Conservation (phyloP, 2,888 invertebrate species). For the Anoplius nigerrimus region DNA sequence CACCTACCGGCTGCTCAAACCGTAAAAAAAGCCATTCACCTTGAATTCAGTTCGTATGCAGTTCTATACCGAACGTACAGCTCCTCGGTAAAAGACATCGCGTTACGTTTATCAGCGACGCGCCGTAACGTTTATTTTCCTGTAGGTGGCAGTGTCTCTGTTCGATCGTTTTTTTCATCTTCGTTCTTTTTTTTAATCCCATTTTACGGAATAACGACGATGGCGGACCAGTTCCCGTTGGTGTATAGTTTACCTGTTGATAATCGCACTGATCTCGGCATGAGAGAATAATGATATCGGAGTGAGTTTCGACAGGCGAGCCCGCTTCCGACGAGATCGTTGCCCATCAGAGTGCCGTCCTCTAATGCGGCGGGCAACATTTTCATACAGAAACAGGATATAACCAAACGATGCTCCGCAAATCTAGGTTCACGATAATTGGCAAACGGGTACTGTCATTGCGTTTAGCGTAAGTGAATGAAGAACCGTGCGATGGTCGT, state of each 20-base stretch:
- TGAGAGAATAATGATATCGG: constrained; percentile 29
- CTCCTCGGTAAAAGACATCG: no score
- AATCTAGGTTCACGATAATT: constrained; percentile 40
- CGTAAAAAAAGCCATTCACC: no score
- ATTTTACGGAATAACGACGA: constrained; percentile 47
- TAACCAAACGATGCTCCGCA: constrained; percentile 46
- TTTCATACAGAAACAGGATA: constrained; percentile 57
- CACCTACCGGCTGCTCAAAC: no score
- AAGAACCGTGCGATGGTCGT: constrained; percentile 34
- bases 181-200: constrained; percentile 30
- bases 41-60: background rate
- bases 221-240: constrained; percentile 56
- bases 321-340: constrained; percentile 19
- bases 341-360: constrained; percentile 22
- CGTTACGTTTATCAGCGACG: no score
- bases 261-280: constrained; percentile 40
- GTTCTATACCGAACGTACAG: background rate
- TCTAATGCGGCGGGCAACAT: constrained; percentile 37
- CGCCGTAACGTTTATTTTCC: background rate
- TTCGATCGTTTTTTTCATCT: no score
- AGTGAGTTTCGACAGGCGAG: constrained; percentile 19
- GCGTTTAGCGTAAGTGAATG: constrained; percentile 36
- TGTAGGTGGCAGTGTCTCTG: constrained; percentile 12
- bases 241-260: constrained; percentile 61
- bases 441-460: constrained; percentile 44